Evolutionary conservation across 2,113 vertebrate genomes (phyloP).

Genomic region (Ceyx cyanopectus): DNA sequence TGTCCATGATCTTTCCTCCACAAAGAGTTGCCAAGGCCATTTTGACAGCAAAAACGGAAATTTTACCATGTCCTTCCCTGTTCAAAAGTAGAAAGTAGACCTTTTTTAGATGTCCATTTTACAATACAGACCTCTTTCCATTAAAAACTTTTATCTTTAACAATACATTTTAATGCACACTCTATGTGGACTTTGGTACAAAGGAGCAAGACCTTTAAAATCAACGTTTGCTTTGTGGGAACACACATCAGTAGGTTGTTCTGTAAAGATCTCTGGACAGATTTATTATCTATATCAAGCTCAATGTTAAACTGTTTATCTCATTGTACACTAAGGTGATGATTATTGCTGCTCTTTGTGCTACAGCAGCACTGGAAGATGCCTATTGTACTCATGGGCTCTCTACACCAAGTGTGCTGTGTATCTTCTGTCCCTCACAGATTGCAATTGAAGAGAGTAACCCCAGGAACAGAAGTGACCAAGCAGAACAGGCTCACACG

Average conservation of each 20-base stretch:
- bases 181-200: neutral
- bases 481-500: neutral
- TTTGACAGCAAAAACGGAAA: constrained; percentile 95
- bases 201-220: neutral
- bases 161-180: neutral
- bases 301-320: neutral
- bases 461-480: neutral
- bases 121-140: neutral
- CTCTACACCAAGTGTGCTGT: neutral
- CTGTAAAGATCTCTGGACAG: neutral
- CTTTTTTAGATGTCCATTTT: neutral
- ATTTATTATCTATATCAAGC: neutral
- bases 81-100: constrained; percentile 61
- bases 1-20: constrained; percentile 98
- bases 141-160: neutral
- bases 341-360: neutral
- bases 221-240: neutral
- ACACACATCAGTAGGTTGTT: neutral
- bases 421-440: neutral
- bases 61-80: constrained; percentile 95
- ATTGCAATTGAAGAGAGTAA: neutral
- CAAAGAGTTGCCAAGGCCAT: constrained; percentile 93
- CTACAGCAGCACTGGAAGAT: neutral
- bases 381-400: neutral
- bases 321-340: neutral